phyloP scores from a whole-genome alignment of 1,140 invertebrate species.

The Solen grandis region DNA sequence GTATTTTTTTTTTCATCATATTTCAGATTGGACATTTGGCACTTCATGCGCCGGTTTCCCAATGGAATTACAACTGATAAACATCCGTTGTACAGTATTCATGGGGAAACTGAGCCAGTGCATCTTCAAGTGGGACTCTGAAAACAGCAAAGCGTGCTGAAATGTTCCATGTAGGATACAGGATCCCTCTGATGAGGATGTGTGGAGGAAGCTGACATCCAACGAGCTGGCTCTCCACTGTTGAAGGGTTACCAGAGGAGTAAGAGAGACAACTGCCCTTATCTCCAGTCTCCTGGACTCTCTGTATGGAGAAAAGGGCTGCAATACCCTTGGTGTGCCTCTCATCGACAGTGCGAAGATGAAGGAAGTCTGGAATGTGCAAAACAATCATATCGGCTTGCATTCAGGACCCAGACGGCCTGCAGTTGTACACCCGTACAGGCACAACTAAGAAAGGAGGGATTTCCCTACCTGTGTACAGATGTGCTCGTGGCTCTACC shows the following conservation, averaged over 20 bases:
- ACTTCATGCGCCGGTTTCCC: conserved; percentile 68
- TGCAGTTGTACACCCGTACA: conserved; percentile 55
- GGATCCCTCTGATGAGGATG: conserved; percentile 39
- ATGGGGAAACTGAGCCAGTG: conserved; percentile 55
- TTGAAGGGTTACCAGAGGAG: conserved; percentile 53
- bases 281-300: conserved; percentile 45
- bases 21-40: conserved; percentile 68
- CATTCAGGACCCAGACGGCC: conserved; percentile 59
- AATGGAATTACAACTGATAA: conserved; percentile 57
- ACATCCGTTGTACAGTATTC: conserved; percentile 63
- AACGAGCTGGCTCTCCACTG: conserved; percentile 64
- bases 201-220: conserved; percentile 33
- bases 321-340: conserved; percentile 16
- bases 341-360: conserved; percentile 25
- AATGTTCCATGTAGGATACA: conserved; percentile 5
- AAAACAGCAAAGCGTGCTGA: conserved; percentile 57
- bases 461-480: not conserved
- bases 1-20: no score
- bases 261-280: conserved; percentile 45
- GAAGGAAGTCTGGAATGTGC: not conserved
- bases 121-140: conserved; percentile 64
- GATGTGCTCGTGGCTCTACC: conserved; percentile 27
- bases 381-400: conserved; percentile 52
- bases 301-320: conserved; percentile 39
- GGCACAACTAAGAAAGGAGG: conserved; percentile 33